Base-by-base conservation (phyloP, 2,888 invertebrate species). In the Oscheius sp. region DNA sequence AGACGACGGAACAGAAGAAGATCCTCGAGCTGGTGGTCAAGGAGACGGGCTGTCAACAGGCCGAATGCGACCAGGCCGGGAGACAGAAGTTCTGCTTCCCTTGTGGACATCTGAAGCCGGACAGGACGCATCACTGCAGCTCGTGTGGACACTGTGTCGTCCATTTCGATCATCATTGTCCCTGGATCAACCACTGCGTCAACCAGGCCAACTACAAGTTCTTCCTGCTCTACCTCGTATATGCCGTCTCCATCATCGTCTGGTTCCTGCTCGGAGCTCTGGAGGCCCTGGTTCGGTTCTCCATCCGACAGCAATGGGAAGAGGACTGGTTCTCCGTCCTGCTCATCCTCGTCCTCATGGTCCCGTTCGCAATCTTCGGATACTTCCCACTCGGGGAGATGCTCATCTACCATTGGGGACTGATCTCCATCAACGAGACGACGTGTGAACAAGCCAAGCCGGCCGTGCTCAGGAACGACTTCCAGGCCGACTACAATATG, bases 371-470 rank as follows among this genome's bases (percentile, higher is more conserved):
- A 29, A 60, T 70, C 0, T 80, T 83, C 37, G 76, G 77, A 21
- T 81, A 82, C 72, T 85, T 76, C 58, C 85, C 85, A 10, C 76
- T 85, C 0, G 85, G 84, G 50, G 85, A 84, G 63, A 63, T 85
- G 37, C 42, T 85, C 29, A 75, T 79, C 50, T 84, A 78, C 57
- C 84, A 84, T 73, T 76, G 74, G 53, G 75, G 74, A 42, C 74
- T 86, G 55, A 76, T 86, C 11, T 65, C 74, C 11, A 62, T 80
- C 60, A 86, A 86, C 58, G 86, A 86, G 60, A 86, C 86, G 21
- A 86, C 86, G 11, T 84, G 85, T 33, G 86, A 86, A 59, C 85
- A 86, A 72, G 85, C 85, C 35, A 86, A 86, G 60, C 78, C 79
- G 11, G 84, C 85, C 2, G 77, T 83, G 47, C 71, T 85, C 33